Evolutionary conservation across 2,888 invertebrate genomes (phyloP), one percentile per base, ranked within the genome.

Genomic region (Anarsia innoxiella): DNA sequence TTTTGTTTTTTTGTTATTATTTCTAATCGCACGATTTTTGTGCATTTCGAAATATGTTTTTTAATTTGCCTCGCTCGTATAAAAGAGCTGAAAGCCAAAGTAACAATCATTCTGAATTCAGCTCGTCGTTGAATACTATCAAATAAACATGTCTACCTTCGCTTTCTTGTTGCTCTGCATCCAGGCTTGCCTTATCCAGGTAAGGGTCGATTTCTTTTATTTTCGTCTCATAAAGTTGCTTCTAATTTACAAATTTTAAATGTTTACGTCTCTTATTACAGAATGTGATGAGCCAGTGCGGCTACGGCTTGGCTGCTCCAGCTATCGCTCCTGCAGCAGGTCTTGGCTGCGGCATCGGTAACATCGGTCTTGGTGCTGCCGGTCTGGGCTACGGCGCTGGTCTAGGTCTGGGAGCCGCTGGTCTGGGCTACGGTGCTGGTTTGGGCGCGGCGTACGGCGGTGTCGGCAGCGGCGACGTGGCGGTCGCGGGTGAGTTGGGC

Each of bases 141-240:
- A 25, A 16, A 40, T 23, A 14, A 51, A 40, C 44, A 70, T 70
- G 70, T 57, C 53, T 40, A 41, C 53, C 37, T 56, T 63, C 38
- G 40, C 48, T 5, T 10, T 66, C 4, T 14, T 66, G 8, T 35
- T 55, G 4, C 27, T 66, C 12, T 61, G 55, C 46, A 42, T 61
- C 36, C 54, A 60, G 31, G 57, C 53, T 30, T 55, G 60, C 43
- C 46, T 68, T 14, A 35, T 61, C 6, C 59, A 67, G 62, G 68
- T 67, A 49, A 51, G 39, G 8, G 6, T n/a, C n/a, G n/a, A n/a
- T n/a, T n/a, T n/a, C n/a, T n/a, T n/a, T n/a, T n/a, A n/a, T n/a
- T n/a, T n/a, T n/a, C n/a, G n/a, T n/a, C n/a, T n/a, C n/a, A n/a
- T n/a, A n/a, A n/a, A n/a, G n/a, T n/a, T n/a, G n/a, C n/a, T n/a